Evolutionary conservation across 2,113 vertebrate species (phyloP), one percentile per base, ranked within the genome.

Genomic region (Solenodon paradoxus): DNA sequence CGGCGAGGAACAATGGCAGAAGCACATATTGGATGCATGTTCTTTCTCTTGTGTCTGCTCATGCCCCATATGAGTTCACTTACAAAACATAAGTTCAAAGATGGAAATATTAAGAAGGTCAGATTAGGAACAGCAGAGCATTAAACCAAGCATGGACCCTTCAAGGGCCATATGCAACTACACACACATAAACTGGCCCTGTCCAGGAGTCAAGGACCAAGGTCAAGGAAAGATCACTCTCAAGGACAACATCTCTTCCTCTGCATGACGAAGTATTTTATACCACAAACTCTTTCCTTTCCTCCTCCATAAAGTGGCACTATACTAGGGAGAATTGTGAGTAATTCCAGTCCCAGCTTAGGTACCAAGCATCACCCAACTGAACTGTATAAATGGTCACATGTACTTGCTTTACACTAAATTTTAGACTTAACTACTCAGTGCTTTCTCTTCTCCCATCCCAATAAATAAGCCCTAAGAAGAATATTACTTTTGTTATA

Each of bases 391-490:
- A 69, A 87, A 42, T 69, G 45, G 15, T 5, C 32, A 53, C 24
- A 71, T 80, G 28, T 49, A 59, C 2, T 22, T 71, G 11, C 9
- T 92, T 79, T 69, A 64, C 3, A 75, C 6, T 59, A 59, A 66
- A 92, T 66, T 87, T 80, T 85, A 81, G 84, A 57, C 57, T 80
- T 94, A 66, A 74, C 75, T 81, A 64, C 9, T 81, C 77, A n/a
- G 32, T 71, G 12, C 15, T 83, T 90, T 83, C 15, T 87, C 19
- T 77, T 88, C n/a, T 12, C 12, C 5, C 63, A 45, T 49, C 22
- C 11, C 26, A 95, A 87, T 4, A 94, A 81, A 72, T 35, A 6
- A 59, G 9, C 40, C 20, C 79, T 17, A 32, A 85, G 92, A 59
- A 40, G 17, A 92, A 82, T 64, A 47, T 0, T 3, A 69, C 3